Conservation (phyloP, 2,888 invertebrate genomes). For the Noctuana brunneofusca region DNA sequence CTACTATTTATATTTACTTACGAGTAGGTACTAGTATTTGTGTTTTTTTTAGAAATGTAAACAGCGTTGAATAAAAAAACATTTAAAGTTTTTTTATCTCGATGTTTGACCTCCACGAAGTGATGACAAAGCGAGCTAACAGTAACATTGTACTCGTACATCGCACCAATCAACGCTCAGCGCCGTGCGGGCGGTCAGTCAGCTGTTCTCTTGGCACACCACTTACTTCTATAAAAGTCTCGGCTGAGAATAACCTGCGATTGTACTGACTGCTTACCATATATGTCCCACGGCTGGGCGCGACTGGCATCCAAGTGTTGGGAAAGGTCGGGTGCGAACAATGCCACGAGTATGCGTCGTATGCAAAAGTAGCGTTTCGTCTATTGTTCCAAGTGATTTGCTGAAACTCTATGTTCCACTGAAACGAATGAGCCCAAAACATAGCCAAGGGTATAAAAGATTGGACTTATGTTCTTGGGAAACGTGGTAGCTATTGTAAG, state of each 20-base stretch:
- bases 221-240: conserved; percentile 30
- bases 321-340: neutral
- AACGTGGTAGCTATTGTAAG: no score
- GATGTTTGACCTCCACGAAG: neutral
- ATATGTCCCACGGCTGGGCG: conserved; percentile 1
- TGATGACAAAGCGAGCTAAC: neutral
- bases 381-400: neutral
- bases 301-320: conserved; percentile 1
- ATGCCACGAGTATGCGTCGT: neutral
- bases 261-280: conserved; percentile 10
- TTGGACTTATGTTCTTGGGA: no score
- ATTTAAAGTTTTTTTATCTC: no score
- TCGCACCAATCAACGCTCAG: no score
- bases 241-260: conserved; percentile 22
- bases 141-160: no score
- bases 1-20: no score
- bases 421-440: no score
- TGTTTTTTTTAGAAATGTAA: no score
- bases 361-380: neutral
- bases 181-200: neutral
- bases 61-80: no score
- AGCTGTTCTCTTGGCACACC: conserved; percentile 15
- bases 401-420: neutral
- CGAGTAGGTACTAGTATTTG: no score
- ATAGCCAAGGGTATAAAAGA: no score